Percentiles rank a stretch among this genome's conserved stretches.
These are phyloP conservation scores for Megaustenia siamemsis DNA, from an alignment of 2,888 invertebrate species.

Conservation along the genomic window DNA sequence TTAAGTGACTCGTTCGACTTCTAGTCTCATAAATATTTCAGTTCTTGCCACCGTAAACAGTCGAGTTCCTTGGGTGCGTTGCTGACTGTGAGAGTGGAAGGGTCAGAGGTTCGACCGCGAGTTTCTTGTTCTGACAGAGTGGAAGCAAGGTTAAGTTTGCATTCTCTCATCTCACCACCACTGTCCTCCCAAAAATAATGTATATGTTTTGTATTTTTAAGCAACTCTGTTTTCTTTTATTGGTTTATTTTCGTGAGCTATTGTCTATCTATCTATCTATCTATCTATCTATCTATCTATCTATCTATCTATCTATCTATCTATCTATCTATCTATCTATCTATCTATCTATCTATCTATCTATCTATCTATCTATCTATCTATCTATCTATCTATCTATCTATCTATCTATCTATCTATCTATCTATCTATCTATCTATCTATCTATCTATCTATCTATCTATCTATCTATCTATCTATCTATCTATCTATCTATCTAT, in stretches of 20 bases:
- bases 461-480: too few relatives aligned
- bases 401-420: slow-evolving; percentile 9
- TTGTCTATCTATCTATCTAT: slow-evolving; percentile 9
- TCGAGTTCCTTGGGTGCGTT: slow-evolving; percentile 29
- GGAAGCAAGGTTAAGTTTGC: too few relatives aligned
- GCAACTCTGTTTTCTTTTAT: too few relatives aligned
- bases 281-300: slow-evolving; percentile 9
- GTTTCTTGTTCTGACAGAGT: too few relatives aligned
- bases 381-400: slow-evolving; percentile 9
- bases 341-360: slow-evolving; percentile 9
- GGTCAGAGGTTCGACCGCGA: neutral
- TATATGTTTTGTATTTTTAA: too few relatives aligned
- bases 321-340: slow-evolving; percentile 9
- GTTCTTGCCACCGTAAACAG: slow-evolving; percentile 26
- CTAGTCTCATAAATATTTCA: slow-evolving; percentile 39
- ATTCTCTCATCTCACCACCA: too few relatives aligned
- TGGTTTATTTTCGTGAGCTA: too few relatives aligned
- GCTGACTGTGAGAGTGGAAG: neutral
- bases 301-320: slow-evolving; percentile 9
- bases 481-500: too few relatives aligned
- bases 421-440: neutral
- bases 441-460: too few relatives aligned
- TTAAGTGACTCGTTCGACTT: slow-evolving; percentile 30
- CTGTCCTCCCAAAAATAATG: too few relatives aligned
- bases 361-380: slow-evolving; percentile 9